A percentile compares a stretch with the other conserved stretches of the same genome.
phyloP scores from a whole-genome alignment of 2,888 invertebrate genomes.

The Sepioteuthis lessoniana region DNA sequence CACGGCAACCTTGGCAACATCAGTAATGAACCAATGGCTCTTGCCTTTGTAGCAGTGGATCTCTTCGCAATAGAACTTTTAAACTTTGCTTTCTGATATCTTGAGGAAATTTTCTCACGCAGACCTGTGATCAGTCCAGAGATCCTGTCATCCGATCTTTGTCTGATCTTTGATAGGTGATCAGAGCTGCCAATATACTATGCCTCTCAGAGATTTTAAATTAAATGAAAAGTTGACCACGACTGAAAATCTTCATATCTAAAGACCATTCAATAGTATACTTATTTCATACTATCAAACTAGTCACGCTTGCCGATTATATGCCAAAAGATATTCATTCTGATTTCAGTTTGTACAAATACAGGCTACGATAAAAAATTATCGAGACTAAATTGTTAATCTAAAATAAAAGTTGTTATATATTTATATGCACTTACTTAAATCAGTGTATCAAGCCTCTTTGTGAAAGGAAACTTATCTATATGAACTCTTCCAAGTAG shows the following conservation, averaged over 20 bases:
- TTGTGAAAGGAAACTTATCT: too few species aligned
- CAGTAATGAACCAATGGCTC: background rate
- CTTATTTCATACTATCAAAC: background rate
- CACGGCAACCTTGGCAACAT: background rate
- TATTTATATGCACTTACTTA: too few species aligned
- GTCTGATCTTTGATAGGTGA: background rate
- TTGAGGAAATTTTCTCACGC: background rate
- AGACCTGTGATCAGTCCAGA: background rate
- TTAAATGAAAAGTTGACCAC: background rate
- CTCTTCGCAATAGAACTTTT: background rate
- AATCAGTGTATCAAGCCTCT: too few species aligned
- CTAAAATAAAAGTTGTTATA: too few species aligned
- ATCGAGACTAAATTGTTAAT: too few species aligned
- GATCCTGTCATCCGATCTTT: background rate
- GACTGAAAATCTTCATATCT: background rate
- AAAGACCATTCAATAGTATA: background rate
- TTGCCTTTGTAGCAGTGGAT: background rate
- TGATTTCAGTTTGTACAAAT: background rate
- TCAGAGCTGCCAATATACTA: background rate
- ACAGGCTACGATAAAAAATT: too few species aligned
- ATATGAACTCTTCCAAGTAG: too few species aligned
- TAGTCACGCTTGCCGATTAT: background rate
- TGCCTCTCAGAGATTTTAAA: background rate
- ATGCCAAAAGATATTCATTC: background rate
- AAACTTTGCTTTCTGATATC: background rate